phyloP scores from a whole-genome alignment of 1,140 invertebrate genomes.

The Odontomachus brunneus region DNA sequence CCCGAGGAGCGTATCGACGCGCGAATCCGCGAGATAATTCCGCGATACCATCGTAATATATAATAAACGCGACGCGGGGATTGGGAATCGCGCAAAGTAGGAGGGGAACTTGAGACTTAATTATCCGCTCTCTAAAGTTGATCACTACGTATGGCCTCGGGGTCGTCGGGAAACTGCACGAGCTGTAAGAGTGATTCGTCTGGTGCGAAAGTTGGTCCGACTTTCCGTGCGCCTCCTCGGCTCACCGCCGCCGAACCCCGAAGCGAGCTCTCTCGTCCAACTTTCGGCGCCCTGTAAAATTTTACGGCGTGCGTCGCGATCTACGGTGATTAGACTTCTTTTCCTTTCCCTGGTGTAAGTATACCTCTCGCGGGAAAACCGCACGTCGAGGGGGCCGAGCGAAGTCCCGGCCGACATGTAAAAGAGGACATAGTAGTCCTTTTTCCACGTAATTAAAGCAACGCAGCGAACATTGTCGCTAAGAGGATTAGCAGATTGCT shows the following conservation, averaged over 20 bases:
- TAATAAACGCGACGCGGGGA: conserved; percentile 59
- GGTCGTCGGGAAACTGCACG: conserved; percentile 26
- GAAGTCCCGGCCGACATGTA: too few relatives aligned
- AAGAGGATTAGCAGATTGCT: too few relatives aligned
- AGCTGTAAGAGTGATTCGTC: conserved; percentile 67
- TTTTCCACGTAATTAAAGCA: too few relatives aligned
- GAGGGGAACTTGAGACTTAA: conserved; percentile 58
- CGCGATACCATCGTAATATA: conserved; percentile 50
- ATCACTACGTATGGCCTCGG: conserved; percentile 49
- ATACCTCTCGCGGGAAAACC: too few relatives aligned
- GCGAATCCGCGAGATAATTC: conserved; percentile 12
- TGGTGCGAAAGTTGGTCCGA: conserved; percentile 61
- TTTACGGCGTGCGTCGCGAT: conserved; percentile 44
- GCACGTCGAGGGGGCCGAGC: too few relatives aligned
- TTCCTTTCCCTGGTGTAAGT: too few relatives aligned
- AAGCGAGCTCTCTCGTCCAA: conserved; percentile 5
- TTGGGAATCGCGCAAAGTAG: conserved; percentile 26
- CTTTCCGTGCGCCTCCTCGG: conserved; percentile 43
- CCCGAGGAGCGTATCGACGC: too few relatives aligned
- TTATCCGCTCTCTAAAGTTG: conserved; percentile 61
- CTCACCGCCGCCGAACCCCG: conserved; percentile 27
- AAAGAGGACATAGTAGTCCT: too few relatives aligned
- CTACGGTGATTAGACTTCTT: not conserved
- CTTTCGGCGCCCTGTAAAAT: conserved; percentile 52
- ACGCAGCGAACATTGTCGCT: too few relatives aligned